Evolutionary conservation across 2,888 invertebrate species (phyloP).

Genomic region (Harpalus rubripes): DNA sequence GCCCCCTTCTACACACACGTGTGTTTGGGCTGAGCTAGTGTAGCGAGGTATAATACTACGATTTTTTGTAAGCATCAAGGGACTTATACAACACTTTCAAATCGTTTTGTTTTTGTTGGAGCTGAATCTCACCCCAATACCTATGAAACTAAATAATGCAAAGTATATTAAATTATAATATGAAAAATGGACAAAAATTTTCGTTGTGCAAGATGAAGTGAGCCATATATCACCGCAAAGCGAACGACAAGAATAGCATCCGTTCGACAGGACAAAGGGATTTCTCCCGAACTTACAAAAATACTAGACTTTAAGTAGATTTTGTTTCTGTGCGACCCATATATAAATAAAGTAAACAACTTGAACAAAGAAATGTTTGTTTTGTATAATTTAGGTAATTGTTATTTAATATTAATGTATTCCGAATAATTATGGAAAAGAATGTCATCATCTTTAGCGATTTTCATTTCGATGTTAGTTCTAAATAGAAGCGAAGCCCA

Average conservation of each 20-base stretch:
- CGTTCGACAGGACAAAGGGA: conserved; percentile 73
- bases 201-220: conserved; percentile 5
- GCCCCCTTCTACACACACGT: conserved; percentile 27
- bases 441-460: no score
- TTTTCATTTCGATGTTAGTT: no score
- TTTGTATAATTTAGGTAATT: no score
- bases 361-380: conserved; percentile 23
- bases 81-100: conserved; percentile 15
- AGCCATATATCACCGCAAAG: conserved; percentile 15
- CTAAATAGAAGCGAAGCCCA: no score
- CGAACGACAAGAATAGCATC: conserved; percentile 65
- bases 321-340: conserved; percentile 73
- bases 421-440: no score
- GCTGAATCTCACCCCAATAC: background rate
- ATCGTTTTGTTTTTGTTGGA: background rate
- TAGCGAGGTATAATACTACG: conserved; percentile 26
- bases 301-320: conserved; percentile 71
- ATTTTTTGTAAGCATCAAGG: conserved; percentile 44
- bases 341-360: conserved; percentile 62
- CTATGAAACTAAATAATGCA: background rate
- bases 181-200: background rate
- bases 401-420: no score
- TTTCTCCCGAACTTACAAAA: conserved; percentile 73
- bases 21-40: conserved; percentile 11
- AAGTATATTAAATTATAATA: background rate